Base-by-base conservation (phyloP, 2,888 invertebrate genomes). In the Kuschelorhynchus macadamiae region DNA sequence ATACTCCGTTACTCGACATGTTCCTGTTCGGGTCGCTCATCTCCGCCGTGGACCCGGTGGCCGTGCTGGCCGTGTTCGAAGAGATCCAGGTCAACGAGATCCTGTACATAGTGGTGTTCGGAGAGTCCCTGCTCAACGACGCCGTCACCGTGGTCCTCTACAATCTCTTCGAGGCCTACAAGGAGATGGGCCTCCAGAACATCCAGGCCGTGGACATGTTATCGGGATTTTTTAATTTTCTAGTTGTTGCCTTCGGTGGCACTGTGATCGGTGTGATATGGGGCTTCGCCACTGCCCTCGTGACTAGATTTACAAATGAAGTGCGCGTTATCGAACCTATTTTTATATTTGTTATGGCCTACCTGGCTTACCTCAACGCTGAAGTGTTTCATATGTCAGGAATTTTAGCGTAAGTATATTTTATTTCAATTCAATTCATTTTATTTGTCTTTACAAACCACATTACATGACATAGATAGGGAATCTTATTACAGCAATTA, bases 351-450 rank as follows among this genome's bases (percentile, higher is more conserved):
- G 94, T 98, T 60, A 95, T 98, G 92, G 97, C 98, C 59, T 99
- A 99, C 83, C 86, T 98, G 82, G 95, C 98, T 61, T 98, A 98
- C 84, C 87, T 99, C 63, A 96, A 94, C 80, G 98, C 99, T 50
- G 98, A 99, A 86, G 96, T 98, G 87, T 97, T 98, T 84, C 97
- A 98, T 81, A 92, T 98, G 90, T 98, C 98, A 72, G 97, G 98
- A 59, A 98, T 99, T 78, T 87, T 99, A 76, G 95, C 98, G 98
- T 98, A 87, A 94, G 97, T 94, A 25, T 5, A 25, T 25, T 25
- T 3, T 25, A 5, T 25, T 25, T 25, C n/a, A n/a, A n/a, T n/a
- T n/a, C n/a, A n/a, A n/a, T n/a, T n/a, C n/a, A n/a, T n/a, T n/a
- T n/a, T n/a, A n/a, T n/a, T n/a, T n/a, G n/a, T n/a, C n/a, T n/a